A percentile compares a stretch with the other conserved stretches of the same genome.
phyloP scores from a whole-genome alignment of 2,113 vertebrate species.

The Onychorhynchus coronatus region DNA sequence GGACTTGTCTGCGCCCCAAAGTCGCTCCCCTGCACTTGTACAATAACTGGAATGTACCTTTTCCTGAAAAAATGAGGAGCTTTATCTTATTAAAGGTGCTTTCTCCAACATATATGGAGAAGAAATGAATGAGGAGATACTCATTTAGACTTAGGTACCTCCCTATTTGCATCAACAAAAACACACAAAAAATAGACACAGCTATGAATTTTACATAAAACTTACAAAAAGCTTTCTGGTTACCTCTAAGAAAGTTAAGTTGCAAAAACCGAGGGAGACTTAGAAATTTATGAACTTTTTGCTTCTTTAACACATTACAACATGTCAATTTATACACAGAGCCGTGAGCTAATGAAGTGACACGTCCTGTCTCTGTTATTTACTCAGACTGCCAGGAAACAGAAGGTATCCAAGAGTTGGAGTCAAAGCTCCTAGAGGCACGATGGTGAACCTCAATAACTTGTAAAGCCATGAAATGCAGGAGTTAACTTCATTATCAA shows the following conservation, averaged over 20 bases:
- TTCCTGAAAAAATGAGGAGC: neutral
- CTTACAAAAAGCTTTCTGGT: neutral
- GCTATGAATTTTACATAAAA: neutral
- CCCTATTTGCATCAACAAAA: neutral
- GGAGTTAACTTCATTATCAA: neutral
- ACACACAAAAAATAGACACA: neutral
- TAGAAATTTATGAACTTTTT: neutral
- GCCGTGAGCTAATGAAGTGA: neutral
- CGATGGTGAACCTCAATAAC: neutral
- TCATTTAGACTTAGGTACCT: neutral
- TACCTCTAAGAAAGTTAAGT: neutral
- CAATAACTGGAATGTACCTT: neutral
- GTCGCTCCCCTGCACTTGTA: neutral
- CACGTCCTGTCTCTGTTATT: neutral
- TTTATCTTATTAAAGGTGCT: neutral
- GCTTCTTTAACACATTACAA: neutral
- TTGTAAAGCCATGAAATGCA: neutral
- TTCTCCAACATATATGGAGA: neutral
- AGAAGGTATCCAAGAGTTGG: neutral
- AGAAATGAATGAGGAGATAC: neutral
- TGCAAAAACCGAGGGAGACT: neutral
- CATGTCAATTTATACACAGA: neutral
- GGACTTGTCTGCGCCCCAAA: neutral
- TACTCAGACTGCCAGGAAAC: neutral
- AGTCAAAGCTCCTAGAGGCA: neutral